Conservation (phyloP, 2,888 invertebrate species). For the Agrotis puta region DNA sequence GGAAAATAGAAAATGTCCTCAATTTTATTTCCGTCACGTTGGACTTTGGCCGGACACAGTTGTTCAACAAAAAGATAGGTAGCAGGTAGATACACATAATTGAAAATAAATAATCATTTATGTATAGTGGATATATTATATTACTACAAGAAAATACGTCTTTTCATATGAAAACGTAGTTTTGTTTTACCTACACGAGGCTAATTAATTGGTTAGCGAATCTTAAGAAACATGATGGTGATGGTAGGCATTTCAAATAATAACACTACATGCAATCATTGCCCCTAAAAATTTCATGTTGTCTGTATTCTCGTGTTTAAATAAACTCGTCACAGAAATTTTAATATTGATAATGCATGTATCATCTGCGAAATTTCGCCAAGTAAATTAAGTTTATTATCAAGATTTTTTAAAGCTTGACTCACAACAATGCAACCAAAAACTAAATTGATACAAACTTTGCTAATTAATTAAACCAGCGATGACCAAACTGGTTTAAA, state of each 20-base stretch:
- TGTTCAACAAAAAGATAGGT: neutral
- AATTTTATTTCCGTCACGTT: conserved; percentile 43
- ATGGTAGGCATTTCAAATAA: neutral
- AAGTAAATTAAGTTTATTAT: too few relatives aligned
- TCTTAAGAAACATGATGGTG: neutral
- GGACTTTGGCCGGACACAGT: conserved; percentile 6
- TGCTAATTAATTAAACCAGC: neutral
- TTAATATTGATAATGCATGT: too few relatives aligned
- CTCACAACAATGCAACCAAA: too few relatives aligned
- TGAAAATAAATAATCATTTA: too few relatives aligned
- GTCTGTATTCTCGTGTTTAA: neutral
- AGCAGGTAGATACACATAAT: neutral
- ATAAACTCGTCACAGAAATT: neutral
- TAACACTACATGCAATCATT: neutral
- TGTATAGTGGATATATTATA: neutral
- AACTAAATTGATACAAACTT: too few relatives aligned
- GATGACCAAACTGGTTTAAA: neutral
- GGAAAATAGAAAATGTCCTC: conserved; percentile 43
- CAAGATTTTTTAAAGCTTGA: too few relatives aligned
- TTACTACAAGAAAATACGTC: conserved; percentile 4
- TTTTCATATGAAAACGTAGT: neutral
- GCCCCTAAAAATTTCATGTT: neutral
- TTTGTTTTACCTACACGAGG: neutral
- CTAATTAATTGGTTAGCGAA: neutral
- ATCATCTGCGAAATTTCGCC: too few relatives aligned